Evolutionary conservation across 2,113 vertebrate genomes (phyloP).

Genomic region (Platanista minor): DNA sequence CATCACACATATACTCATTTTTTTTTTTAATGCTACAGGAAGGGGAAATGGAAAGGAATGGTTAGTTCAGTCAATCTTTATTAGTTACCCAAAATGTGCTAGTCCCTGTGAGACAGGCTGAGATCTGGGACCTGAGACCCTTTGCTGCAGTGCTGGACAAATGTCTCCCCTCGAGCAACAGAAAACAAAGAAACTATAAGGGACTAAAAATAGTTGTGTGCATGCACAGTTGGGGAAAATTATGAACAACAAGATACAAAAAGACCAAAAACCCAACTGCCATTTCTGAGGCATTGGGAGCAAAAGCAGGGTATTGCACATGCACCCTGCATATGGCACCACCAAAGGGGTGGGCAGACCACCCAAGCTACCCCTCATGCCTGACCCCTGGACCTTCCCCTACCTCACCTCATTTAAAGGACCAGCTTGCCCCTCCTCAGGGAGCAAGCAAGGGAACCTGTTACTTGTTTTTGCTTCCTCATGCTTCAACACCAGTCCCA

Average conservation of each 20-base stretch:
- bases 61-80: not conserved
- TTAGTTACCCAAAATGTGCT: no score
- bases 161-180: not conserved
- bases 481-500: not conserved
- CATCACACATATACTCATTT: not conserved
- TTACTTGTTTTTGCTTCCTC: not conserved
- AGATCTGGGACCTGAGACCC: not conserved
- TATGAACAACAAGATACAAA: not conserved
- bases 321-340: not conserved
- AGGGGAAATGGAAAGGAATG: not conserved
- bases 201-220: not conserved
- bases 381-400: not conserved
- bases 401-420: not conserved
- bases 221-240: not conserved
- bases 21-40: not conserved
- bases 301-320: not conserved
- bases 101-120: not conserved
- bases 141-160: not conserved
- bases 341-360: not conserved
- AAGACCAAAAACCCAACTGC: not conserved
- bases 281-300: not conserved
- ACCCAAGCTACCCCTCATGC: not conserved
- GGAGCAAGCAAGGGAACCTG: not conserved
- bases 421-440: not conserved
- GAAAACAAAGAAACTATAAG: not conserved